Conservation (phyloP, 2,797 vertebrate species). For the Mormyrus proboscirostris region DNA sequence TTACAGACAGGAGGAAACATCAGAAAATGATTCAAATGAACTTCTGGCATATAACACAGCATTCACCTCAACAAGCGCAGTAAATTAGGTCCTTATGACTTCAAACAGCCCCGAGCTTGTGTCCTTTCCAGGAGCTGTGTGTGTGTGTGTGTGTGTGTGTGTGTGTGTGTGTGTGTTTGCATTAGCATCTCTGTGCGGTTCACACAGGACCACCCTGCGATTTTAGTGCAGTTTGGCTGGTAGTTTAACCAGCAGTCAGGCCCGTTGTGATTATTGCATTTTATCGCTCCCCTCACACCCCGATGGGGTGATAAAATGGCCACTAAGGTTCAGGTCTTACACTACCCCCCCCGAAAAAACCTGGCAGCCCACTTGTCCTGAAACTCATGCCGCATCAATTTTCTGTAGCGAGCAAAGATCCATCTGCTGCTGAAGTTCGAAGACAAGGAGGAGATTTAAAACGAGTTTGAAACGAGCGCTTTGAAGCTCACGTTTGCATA, state of each 20-base stretch:
- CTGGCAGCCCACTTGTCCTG: neutral
- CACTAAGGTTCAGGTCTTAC: neutral
- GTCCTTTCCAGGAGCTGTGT: neutral
- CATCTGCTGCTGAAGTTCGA: neutral
- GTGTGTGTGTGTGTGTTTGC: neutral
- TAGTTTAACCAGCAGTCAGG: neutral
- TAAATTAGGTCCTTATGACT: slow-evolving; percentile 29
- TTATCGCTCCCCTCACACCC: neutral
- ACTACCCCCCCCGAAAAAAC: neutral
- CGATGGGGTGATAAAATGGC: neutral
- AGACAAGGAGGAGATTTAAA: neutral
- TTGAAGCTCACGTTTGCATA: neutral
- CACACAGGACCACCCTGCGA: neutral
- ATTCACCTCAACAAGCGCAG: slow-evolving; percentile 14
- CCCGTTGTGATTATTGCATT: neutral
- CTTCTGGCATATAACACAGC: slow-evolving; percentile 13
- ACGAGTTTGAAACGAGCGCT: neutral
- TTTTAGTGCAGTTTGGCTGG: neutral
- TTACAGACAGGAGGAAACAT: neutral
- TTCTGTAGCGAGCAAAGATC: neutral
- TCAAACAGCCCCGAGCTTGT: neutral
- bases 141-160: neutral
- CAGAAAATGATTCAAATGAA: slow-evolving; percentile 11
- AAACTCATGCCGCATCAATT: neutral
- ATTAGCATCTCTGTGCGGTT: neutral